Conservation (phyloP, 2,797 vertebrate genomes). For the Buceros bicornis region DNA sequence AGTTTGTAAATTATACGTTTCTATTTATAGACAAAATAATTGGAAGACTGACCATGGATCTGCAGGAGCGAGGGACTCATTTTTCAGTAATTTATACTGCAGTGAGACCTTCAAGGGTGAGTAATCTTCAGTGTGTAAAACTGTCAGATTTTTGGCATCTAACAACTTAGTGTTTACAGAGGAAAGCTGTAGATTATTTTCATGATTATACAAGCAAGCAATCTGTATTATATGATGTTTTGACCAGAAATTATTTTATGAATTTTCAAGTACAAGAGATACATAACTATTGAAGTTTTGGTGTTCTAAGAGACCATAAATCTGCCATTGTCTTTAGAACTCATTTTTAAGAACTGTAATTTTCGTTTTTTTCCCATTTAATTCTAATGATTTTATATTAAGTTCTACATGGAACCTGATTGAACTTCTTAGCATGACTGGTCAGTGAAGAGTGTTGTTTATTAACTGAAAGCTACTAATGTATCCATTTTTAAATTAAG, state of each 20-base stretch:
- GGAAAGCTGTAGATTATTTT: slow-evolving; percentile 13
- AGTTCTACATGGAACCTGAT: accelerated
- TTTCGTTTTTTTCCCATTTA: neutral
- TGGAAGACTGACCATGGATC: slow-evolving; percentile 52
- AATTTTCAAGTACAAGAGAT: neutral
- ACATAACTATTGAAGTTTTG: neutral
- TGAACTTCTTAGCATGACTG: neutral
- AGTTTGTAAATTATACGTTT: slow-evolving; percentile 41
- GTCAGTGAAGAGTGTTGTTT: neutral
- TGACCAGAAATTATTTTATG: neutral
- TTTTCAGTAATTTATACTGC: slow-evolving; percentile 72
- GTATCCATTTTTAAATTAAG: neutral
- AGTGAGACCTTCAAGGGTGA: slow-evolving; percentile 65
- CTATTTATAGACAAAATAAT: slow-evolving; percentile 74
- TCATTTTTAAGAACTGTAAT: neutral
- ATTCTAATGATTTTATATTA: neutral
- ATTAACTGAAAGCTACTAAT: neutral
- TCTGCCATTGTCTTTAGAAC: neutral
- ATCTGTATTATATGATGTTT: neutral
- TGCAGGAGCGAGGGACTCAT: slow-evolving; percentile 58
- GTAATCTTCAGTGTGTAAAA: slow-evolving; percentile 20
- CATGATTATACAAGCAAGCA: neutral
- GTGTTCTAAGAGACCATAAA: neutral
- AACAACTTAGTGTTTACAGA: slow-evolving; percentile 3
- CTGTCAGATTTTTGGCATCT: slow-evolving; percentile 12